phyloP scores from a whole-genome alignment of 2,888 invertebrate species.

The Philopedon plagiatum region DNA sequence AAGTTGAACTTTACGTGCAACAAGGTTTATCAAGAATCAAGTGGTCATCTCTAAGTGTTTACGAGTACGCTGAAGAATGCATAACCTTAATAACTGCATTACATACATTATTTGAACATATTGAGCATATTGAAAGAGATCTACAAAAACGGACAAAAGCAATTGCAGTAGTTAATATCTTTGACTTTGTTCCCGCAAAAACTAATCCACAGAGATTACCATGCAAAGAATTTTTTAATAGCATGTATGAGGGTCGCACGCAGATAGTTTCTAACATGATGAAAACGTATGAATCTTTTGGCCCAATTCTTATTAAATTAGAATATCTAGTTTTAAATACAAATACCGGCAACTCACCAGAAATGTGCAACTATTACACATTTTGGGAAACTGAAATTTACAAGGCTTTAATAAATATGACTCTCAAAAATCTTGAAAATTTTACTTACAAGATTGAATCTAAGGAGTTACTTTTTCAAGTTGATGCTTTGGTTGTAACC shows the following conservation, averaged over 20 bases:
- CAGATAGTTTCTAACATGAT: slow-evolving; percentile 78
- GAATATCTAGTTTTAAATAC: slow-evolving; percentile 88
- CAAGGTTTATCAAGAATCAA: slow-evolving; percentile 87
- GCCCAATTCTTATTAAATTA: slow-evolving; percentile 87
- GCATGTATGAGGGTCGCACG: slow-evolving; percentile 78
- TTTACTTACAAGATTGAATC: slow-evolving; percentile 73
- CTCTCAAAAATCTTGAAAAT: slow-evolving; percentile 79
- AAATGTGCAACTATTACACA: slow-evolving; percentile 84
- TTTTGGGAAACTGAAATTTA: slow-evolving; percentile 89
- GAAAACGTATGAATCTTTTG: slow-evolving; percentile 83
- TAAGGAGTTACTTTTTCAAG: slow-evolving; percentile 80
- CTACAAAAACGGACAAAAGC: slow-evolving; percentile 73
- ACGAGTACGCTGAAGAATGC: slow-evolving; percentile 78
- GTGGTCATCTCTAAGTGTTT: slow-evolving; percentile 89
- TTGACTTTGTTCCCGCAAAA: slow-evolving; percentile 65
- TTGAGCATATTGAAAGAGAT: slow-evolving; percentile 78
- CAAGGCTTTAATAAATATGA: slow-evolving; percentile 76
- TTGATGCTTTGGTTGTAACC: slow-evolving; percentile 81
- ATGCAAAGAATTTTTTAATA: slow-evolving; percentile 78
- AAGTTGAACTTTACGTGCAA: slow-evolving; percentile 82
- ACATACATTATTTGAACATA: slow-evolving; percentile 77
- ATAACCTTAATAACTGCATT: slow-evolving; percentile 73
- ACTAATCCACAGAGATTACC: slow-evolving; percentile 57
- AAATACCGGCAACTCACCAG: slow-evolving; percentile 80
- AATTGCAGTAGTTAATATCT: slow-evolving; percentile 74